phyloP scores from a whole-genome alignment of 2,888 invertebrate genomes.

The Asteroscopus sphinx region DNA sequence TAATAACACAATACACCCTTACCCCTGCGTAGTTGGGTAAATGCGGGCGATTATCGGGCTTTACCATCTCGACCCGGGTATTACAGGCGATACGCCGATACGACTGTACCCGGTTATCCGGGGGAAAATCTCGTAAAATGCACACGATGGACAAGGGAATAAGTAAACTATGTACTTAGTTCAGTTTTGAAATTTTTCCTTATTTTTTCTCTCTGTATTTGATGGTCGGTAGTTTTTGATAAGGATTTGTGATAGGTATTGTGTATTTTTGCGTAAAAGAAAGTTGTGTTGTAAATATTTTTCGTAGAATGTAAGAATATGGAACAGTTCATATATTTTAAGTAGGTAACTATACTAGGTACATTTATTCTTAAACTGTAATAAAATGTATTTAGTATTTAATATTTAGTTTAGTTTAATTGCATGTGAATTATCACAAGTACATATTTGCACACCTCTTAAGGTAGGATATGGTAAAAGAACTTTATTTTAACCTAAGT shows the following conservation, averaged over 20 bases:
- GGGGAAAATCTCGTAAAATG: constrained; percentile 44
- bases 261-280: constrained; percentile 5
- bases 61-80: constrained; percentile 49
- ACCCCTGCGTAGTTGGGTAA: constrained; percentile 34
- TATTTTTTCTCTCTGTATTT: constrained; percentile 22
- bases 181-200: constrained; percentile 41
- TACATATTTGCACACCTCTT: no score
- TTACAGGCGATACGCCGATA: constrained; percentile 52
- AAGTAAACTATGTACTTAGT: constrained; percentile 48
- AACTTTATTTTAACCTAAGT: no score
- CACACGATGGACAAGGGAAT: constrained; percentile 54
- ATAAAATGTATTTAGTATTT: no score
- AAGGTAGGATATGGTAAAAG: no score
- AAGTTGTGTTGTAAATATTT: neutral
- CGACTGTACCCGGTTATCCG: constrained; percentile 46
- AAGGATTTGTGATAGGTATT: constrained; percentile 45
- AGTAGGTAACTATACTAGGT: no score
- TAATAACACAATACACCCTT: constrained; percentile 38
- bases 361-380: no score
- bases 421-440: no score
- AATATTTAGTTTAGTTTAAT: no score
- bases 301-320: no score
- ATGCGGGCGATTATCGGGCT: constrained; percentile 51
- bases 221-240: constrained; percentile 45
- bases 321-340: no score